Base-by-base conservation (phyloP, 2,888 invertebrate genomes). In the Phortica okadai region DNA sequence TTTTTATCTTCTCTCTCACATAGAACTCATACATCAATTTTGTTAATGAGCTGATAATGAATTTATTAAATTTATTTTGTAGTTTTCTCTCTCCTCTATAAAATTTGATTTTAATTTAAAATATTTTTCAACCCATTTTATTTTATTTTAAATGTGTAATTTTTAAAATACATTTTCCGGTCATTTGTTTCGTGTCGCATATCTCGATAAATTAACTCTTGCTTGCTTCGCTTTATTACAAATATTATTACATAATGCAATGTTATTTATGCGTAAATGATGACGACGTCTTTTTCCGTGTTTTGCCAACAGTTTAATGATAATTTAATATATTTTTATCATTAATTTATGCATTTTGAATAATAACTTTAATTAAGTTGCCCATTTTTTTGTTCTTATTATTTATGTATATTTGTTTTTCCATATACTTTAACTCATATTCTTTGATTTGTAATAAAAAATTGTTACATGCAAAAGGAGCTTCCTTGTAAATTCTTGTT, bases 41-140 rank as follows among this genome's bases (percentile, higher is more conserved):
- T 80, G 85, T 84, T 85, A 85, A 85, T 85, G 85, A 85, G 85
- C 84, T 88, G 85, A 86, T 88, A 85, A 85, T 85, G 88, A 86
- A 86, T 85, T 86, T 86, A 86, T 88, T 80, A 88, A 85, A 88
- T 85, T 85, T 84, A 84, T 14, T 59, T 59, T 2, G 7, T 8
- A 7, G 10, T 59, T 59, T 59, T 50, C 14, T 50, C 50, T 50
- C 1, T 14, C 14, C 62, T 62, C 5, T 25, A 1, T 25, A 14
- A 0, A n/a, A 14, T 54, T 45, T 70, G 5, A 25, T 33, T 72
- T 72, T 72, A 45, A 21, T 72, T 72, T 8, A 33, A 21, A 44
- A 11, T 33, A 33, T 33, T 72, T 72, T 64, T 33, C 41, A 33
- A 33, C 41, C 14, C 33, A 25, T 64, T 14, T 10, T 5, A 41